A percentile compares a stretch with the other conserved stretches of the same genome.
These are phyloP conservation scores for Chaetorhynchus papuensis DNA, from an alignment of 2,113 vertebrate species.

Conservation along the genomic window DNA sequence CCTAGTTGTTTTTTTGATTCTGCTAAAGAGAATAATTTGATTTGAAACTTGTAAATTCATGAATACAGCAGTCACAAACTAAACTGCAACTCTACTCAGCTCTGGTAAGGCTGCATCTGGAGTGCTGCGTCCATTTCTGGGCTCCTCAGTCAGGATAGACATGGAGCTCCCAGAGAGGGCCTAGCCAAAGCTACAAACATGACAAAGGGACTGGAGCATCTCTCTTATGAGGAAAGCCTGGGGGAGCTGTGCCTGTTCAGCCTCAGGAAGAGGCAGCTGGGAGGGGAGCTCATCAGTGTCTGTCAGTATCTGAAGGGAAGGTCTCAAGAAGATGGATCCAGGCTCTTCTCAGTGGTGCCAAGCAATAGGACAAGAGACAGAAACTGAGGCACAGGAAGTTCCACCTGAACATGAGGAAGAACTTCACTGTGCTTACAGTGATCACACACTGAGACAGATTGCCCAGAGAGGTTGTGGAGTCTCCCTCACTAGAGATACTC, in stretches of 20 bases:
- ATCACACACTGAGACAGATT: background rate
- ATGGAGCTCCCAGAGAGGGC: background rate
- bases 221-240: background rate
- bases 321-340: background rate
- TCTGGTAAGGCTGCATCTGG: background rate
- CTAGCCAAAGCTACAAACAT: background rate
- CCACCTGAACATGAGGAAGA: background rate
- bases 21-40: background rate
- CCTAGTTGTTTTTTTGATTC: background rate
- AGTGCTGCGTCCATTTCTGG: background rate
- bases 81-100: background rate
- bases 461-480: background rate
- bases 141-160: background rate
- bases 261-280: background rate
- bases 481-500: background rate
- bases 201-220: background rate
- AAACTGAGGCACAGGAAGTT: background rate
- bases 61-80: background rate
- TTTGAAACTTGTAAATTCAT: background rate
- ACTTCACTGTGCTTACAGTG: background rate
- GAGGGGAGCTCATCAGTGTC: background rate
- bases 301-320: background rate
- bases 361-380: background rate
- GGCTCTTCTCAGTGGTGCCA: background rate
- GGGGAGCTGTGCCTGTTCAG: background rate